Conservation (phyloP, 2,113 vertebrate genomes). For the Aegotheles bennettii region DNA sequence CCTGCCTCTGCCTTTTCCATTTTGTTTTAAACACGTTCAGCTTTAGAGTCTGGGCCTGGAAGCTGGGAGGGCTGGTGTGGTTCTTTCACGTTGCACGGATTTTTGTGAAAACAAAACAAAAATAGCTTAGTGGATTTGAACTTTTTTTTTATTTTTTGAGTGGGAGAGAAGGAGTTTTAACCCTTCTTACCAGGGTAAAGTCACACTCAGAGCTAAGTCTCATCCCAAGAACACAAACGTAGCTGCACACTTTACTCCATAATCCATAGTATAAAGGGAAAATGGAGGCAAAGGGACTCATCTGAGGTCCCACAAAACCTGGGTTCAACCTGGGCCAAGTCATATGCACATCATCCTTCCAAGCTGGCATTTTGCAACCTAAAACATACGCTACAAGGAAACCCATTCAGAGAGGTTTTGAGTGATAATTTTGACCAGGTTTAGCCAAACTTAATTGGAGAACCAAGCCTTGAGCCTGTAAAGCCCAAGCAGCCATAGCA, state of each 20-base stretch:
- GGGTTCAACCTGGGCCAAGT: background rate
- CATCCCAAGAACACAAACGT: background rate
- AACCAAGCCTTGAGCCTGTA: background rate
- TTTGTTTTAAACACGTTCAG: constrained; percentile 32
- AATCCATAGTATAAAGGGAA: background rate
- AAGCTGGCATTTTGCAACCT: background rate
- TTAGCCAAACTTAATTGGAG: background rate
- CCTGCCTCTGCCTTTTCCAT: constrained; percentile 27
- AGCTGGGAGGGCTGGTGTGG: background rate
- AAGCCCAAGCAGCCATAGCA: background rate
- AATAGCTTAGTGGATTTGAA: background rate
- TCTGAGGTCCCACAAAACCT: background rate
- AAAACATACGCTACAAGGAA: rapidly evolving
- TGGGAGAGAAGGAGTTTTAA: background rate
- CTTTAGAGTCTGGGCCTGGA: background rate
- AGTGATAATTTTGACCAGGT: background rate
- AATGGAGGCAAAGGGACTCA: background rate
- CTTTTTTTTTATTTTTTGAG: background rate
- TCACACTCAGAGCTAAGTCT: background rate
- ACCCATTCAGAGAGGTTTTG: background rate
- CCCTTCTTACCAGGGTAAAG: background rate
- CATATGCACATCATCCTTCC: background rate
- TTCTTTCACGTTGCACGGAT: constrained; percentile 9
- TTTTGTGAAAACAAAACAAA: constrained; percentile 32
- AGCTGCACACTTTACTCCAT: background rate